Evolutionary conservation across 2,797 vertebrate genomes (phyloP), one percentile per base, ranked within the genome.

Genomic region (Scyliorhinus canicula): DNA sequence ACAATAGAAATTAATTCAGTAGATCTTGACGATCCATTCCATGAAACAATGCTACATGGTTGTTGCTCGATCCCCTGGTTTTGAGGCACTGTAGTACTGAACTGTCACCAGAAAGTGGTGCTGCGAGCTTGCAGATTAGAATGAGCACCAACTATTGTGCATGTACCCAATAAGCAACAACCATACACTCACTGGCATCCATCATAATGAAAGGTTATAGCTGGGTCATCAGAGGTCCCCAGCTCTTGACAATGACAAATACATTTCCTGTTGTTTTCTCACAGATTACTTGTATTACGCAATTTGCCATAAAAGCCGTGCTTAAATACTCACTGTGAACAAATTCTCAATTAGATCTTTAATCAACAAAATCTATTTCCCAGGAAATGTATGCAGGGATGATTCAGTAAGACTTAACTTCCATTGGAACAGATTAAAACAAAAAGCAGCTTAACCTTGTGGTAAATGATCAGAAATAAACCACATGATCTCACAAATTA

Each of bases 331-430:
- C 88, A 63, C 11, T 65, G n/a, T 57, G 40, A 91, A 91, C 88
- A 91, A 91, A 91, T 44, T 91, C 88, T 44, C 88, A 91, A 91
- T 63, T 91, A 91, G 60, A 91, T 65, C n/a, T 91, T 91, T 91
- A 91, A 91, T 91, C 88, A 91, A 91, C n/a, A 91, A 91, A 65
- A 91, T 91, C n/a, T 91, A 91, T 91, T 91, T 91, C 44, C 88
- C 19, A 91, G n/a, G 60, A 65, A 91, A 91, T 91, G 2, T 65
- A 91, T 40, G 88, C 57, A 91, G 52, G 60, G 57, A 91, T 63
- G 60, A 28, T 91, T 91, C 60, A 91, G 88, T 91, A 24, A 65
- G 60, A 91, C 21, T 91, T 91, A 65, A 91, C 88, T 91, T 91
- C 88, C n/a, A 91, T 91, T 91, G 57, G 44, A 63, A 91, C 24